Conservation (phyloP, 2,113 vertebrate genomes). For the Chlorodrepanis virens region DNA sequence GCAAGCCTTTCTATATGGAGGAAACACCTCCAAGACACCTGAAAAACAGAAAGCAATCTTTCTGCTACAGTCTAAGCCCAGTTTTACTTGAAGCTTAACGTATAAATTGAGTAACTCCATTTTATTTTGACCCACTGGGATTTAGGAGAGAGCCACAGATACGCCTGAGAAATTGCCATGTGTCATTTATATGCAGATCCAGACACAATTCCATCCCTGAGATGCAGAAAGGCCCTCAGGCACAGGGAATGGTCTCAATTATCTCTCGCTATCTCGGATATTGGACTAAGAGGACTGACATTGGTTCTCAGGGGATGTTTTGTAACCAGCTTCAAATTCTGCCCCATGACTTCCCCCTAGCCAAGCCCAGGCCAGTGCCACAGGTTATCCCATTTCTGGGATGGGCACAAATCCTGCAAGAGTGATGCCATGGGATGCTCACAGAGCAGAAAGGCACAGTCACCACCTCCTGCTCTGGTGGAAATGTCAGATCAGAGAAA, state of each 20-base stretch:
- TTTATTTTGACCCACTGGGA: background rate
- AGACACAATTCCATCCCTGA: background rate
- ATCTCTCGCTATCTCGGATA: constrained; percentile 6
- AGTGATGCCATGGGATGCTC: background rate
- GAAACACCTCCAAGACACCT: background rate
- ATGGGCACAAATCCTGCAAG: background rate
- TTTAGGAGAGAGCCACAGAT: background rate
- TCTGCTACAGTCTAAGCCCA: background rate
- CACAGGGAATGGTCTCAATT: constrained; percentile 49
- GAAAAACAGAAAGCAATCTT: background rate
- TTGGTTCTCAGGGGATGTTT: background rate
- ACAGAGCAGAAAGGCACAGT: background rate
- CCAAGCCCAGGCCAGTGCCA: background rate
- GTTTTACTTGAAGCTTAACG: background rate
- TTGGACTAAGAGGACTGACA: background rate
- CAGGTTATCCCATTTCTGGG: background rate
- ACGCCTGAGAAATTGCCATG: constrained; percentile 7
- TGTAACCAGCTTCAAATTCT: background rate
- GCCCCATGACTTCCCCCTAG: background rate
- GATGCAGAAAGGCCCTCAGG: background rate
- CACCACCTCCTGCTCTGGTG: background rate
- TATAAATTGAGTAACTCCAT: background rate
- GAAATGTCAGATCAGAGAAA: background rate
- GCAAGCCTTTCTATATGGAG: background rate
- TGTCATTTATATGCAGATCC: constrained; percentile 28